Conservation (phyloP, 1,140 invertebrate species). For the Ptiloglossa arizonensis region DNA sequence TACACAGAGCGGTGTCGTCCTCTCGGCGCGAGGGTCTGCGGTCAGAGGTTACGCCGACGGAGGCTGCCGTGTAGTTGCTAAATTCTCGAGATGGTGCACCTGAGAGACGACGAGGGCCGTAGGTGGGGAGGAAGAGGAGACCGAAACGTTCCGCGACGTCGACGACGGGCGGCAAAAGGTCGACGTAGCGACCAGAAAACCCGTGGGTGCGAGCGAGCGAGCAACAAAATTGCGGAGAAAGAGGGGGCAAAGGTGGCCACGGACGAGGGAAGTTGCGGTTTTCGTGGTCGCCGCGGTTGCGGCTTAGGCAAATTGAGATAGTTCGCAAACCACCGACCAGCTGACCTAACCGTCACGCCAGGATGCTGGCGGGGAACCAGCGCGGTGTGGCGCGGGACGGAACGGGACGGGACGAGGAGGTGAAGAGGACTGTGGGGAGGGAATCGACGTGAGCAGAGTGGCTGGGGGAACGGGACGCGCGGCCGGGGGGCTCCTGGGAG, state of each 20-base stretch:
- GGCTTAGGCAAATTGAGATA: constrained; percentile 82
- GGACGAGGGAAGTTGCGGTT: constrained; percentile 79
- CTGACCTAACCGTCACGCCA: constrained; percentile 73
- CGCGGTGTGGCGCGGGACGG: too few relatives aligned
- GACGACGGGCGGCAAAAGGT: neutral
- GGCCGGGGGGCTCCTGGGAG: constrained; percentile 24
- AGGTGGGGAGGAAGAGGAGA: neutral
- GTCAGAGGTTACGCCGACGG: constrained; percentile 40
- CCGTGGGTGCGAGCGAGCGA: constrained; percentile 14
- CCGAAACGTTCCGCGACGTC: neutral
- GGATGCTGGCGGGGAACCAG: constrained; percentile 59
- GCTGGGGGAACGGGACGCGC: too few relatives aligned
- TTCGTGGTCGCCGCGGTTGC: constrained; percentile 78
- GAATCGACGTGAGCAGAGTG: too few relatives aligned
- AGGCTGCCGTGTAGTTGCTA: constrained; percentile 33
- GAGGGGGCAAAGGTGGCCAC: constrained; percentile 70
- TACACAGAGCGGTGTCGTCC: constrained; percentile 36
- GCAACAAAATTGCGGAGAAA: constrained; percentile 59
- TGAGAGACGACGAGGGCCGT: constrained; percentile 5
- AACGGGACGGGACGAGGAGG: neutral
- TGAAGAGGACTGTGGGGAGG: too few relatives aligned
- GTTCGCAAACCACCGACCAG: constrained; percentile 79
- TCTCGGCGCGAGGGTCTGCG: constrained; percentile 38
- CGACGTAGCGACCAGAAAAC: neutral
- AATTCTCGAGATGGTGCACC: constrained; percentile 56